Percentiles rank a stretch among this genome's conserved stretches.
Evolutionary conservation across 2,113 vertebrate species (phyloP).

Genomic region (Collichthys lucidus): DNA sequence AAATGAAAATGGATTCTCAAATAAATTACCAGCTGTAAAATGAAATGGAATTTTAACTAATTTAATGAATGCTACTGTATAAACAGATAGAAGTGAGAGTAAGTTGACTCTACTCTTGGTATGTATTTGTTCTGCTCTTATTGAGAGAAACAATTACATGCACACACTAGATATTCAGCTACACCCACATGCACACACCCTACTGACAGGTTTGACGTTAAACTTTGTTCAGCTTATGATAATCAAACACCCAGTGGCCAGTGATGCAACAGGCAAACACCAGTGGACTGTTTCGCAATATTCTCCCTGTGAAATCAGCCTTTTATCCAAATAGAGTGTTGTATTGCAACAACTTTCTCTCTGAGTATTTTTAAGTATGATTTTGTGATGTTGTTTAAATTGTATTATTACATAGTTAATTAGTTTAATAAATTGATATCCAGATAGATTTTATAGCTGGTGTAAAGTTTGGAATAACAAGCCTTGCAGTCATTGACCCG

Average conservation of each 20-base stretch:
- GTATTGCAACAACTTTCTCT: neutral
- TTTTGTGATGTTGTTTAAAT: neutral
- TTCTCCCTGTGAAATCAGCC: neutral
- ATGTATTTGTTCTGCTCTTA: neutral
- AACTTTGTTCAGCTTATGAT: slow-evolving; percentile 70
- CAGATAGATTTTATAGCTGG: neutral
- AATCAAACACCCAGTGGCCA: slow-evolving; percentile 62
- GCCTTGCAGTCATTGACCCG: slow-evolving; percentile 19
- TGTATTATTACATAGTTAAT: neutral
- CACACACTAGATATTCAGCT: neutral
- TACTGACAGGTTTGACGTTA: slow-evolving; percentile 41
- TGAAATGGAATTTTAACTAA: neutral
- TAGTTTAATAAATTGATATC: neutral
- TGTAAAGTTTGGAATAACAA: neutral
- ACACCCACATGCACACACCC: neutral
- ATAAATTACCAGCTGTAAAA: neutral
- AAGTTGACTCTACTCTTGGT: neutral
- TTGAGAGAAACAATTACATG: neutral
- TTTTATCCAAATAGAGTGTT: neutral
- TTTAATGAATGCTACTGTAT: neutral
- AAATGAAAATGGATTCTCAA: neutral
- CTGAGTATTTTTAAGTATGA: neutral
- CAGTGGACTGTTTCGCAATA: slow-evolving; percentile 59
- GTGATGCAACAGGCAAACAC: slow-evolving; percentile 77
- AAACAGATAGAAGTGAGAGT: neutral